Evolutionary conservation across 2,113 vertebrate species (phyloP), one percentile per base, ranked within the genome.

Genomic region (Penelope pileata): DNA sequence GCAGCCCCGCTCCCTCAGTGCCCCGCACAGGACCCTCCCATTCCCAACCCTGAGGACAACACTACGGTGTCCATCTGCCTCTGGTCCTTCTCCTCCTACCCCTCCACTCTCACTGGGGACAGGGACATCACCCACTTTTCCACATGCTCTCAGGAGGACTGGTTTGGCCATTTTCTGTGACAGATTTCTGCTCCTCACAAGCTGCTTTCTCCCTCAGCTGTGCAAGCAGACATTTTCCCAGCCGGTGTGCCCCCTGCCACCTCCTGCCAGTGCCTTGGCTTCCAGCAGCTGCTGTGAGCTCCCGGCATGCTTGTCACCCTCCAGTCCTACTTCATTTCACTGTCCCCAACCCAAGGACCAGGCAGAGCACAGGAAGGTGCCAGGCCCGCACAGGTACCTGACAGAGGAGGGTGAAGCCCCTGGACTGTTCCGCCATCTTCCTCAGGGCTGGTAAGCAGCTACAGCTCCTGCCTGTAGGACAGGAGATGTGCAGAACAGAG

Each of bases 41-140:
- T 26, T 45, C 84, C 64, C 64, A 29, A 34, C 58, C 9, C 15
- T 18, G 29, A 12, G n/a, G 1, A 27, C 1, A 6, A 19, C 27
- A 48, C 43, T 4, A 23, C 2, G 1, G 8, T 29, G 48, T 67
- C 1, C 1, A n/a, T 6, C 12, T 67, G 19, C 12, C 70, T 48
- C 50, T 29, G 42, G 62, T 14, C 34, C 51, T 19, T 30, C 30
- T 43, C 30, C 30, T 23, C n/a, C 4, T 30, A 6, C 36, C 32
- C 26, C 30, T 50, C 24, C 32, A 58, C 48, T 73, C 68, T 27
- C 16, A 8, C 12, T 12, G 15, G 32, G 12, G 27, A 40, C 27
- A 23, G 40, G n/a, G 29, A 14, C 23, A 9, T 40, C 1, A 2
- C 22, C 22, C 1, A 0, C 59, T 66, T 32, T 47, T 40, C 70